Evolutionary conservation across 1,140 invertebrate species (phyloP), one percentile per base, ranked within the genome.

Genomic region (Pseudomyrmex cubaensis): DNA sequence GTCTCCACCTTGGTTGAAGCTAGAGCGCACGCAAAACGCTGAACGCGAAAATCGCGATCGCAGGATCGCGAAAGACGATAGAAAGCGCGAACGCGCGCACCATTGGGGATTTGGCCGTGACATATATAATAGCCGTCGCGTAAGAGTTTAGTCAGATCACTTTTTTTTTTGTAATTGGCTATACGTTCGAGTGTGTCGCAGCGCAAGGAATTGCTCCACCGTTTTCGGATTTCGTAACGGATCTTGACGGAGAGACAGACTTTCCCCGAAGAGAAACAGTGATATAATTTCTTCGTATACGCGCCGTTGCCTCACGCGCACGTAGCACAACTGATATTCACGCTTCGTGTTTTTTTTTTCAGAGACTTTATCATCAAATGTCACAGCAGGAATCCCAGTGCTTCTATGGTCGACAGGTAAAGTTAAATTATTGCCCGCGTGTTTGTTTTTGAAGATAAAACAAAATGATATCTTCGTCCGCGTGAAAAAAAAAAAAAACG

Each of bases 341-440:
- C 77, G 85, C 78, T 87, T 90, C 75, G 46, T 87, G 66, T 87
- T 85, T 87, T n/a, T 84, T 90, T 64, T 90, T 89, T 67, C 91
- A 94, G 94, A 93, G 95, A 95, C 92, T 95, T 95, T 84, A 95
- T 95, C 90, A 95, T 96, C 92, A 97, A 97, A 93, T 97, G 97
- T 94, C 97, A 97, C 95, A 97, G 96, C 94, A 95, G 97, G 82
- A 97, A 97, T 93, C 96, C 97, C 63, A 97, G 96, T 83, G 95
- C 96, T 89, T 96, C 96, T 84, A 95, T 96, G 91, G 95, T 96
- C 89, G 96, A 97, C 95, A 96, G 95, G 96, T 96, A 94, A 93
- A 86, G 15, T 80, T 59, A 0, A 59, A 35, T 35, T 35, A 35
- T 35, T 35, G 35, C 0, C 35, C 48, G n/a, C 12, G 62, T 15